Conservation (phyloP, 2,113 vertebrate genomes). For the Corythoichthys intestinalis region DNA sequence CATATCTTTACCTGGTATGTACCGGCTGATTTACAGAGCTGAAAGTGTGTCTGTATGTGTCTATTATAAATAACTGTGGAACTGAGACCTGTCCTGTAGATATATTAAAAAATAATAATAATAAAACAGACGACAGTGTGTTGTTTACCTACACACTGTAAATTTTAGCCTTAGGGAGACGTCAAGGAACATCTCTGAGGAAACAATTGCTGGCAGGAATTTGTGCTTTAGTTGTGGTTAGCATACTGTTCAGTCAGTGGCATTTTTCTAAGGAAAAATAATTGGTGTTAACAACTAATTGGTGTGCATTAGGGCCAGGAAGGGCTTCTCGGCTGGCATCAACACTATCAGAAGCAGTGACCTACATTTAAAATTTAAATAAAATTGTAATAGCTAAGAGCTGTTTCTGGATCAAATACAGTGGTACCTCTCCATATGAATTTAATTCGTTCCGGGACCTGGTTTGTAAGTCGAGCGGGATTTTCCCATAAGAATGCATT, state of each 20-base stretch:
- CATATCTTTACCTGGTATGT: slow-evolving; percentile 45
- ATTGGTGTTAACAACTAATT: background rate
- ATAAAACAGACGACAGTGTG: slow-evolving; percentile 31
- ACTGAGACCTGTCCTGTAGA: slow-evolving; percentile 26
- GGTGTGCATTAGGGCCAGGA: too few species aligned
- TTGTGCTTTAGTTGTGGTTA: slow-evolving; percentile 7
- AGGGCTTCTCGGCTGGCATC: too few species aligned
- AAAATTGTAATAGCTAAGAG: too few species aligned
- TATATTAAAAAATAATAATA: slow-evolving; percentile 28
- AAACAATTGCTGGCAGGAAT: slow-evolving; percentile 31
- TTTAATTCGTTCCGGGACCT: too few species aligned
- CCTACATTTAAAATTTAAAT: too few species aligned
- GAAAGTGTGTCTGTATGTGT: slow-evolving; percentile 14
- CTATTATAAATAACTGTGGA: slow-evolving; percentile 18
- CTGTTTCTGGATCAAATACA: too few species aligned
- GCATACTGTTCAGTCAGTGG: background rate
- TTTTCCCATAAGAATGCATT: too few species aligned
- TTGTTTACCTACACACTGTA: slow-evolving; percentile 1
- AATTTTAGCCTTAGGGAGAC: slow-evolving; percentile 15
- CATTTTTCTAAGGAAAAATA: background rate
- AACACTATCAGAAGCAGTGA: too few species aligned
- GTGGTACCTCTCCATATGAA: too few species aligned
- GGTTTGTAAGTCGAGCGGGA: too few species aligned
- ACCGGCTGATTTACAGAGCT: slow-evolving; percentile 29
- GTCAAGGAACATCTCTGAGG: slow-evolving; percentile 20